These are phyloP conservation scores for Yponomeuta evonymella DNA, from an alignment of 2,888 invertebrate species.

Conservation along the genomic window DNA sequence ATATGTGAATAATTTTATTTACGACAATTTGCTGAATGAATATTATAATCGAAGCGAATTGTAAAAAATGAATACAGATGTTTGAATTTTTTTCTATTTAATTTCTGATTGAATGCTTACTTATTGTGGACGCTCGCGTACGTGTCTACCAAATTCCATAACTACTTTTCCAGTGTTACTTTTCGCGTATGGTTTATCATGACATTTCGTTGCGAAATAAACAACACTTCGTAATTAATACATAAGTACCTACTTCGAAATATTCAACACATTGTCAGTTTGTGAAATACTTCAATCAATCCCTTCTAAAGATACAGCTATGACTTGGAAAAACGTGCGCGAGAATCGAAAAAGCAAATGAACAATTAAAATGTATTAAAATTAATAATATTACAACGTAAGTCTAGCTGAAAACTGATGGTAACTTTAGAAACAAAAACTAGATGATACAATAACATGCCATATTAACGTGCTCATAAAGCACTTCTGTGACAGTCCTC, in stretches of 20 bases:
- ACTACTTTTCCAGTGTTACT: neutral
- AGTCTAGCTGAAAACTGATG: constrained; percentile 72
- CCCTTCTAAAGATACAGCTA: neutral
- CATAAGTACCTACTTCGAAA: too few species aligned
- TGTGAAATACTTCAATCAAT: too few species aligned
- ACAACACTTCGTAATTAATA: too few species aligned
- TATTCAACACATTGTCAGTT: too few species aligned
- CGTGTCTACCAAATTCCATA: neutral
- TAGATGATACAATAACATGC: constrained; percentile 36
- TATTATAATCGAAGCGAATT: neutral
- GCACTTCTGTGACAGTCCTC: neutral
- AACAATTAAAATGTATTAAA: constrained; percentile 26
- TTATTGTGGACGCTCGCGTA: neutral
- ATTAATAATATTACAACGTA: constrained; percentile 52
- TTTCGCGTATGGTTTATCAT: neutral
- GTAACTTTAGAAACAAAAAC: constrained; percentile 70
- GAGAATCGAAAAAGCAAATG: constrained; percentile 6
- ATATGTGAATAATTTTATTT: neutral
- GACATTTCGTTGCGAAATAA: too few species aligned
- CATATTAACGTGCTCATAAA: neutral
- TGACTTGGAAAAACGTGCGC: neutral
- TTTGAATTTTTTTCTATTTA: neutral
- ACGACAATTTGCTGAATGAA: neutral
- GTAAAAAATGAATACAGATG: constrained; percentile 1
- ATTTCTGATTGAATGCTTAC: neutral